phyloP scores from a whole-genome alignment of 2,888 invertebrate species.

The Gerris lacustris region DNA sequence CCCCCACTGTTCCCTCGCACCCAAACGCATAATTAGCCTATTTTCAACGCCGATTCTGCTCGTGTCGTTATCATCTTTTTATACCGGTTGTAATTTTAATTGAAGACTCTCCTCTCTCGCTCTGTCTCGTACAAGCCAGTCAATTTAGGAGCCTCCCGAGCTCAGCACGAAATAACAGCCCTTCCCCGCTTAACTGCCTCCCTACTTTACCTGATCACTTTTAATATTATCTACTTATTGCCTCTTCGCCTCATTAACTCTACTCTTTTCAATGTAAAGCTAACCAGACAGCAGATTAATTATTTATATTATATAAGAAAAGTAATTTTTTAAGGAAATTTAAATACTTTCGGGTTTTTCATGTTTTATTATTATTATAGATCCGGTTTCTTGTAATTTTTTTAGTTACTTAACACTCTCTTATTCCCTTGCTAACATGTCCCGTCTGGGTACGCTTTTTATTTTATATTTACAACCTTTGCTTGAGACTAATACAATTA shows the following conservation, averaged over 20 bases:
- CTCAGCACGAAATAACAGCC: conserved; percentile 24
- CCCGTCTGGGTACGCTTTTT: conserved; percentile 13
- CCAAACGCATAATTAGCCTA: conserved; percentile 21
- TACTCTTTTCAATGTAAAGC: neutral
- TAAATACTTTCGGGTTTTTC: neutral
- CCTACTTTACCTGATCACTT: neutral
- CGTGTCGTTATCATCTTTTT: conserved; percentile 28
- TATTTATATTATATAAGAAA: neutral
- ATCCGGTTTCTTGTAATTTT: neutral
- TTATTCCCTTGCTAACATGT: conserved; percentile 13
- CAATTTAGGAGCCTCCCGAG: conserved; percentile 20
- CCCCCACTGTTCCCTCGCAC: neutral
- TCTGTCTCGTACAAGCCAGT: conserved; percentile 15
- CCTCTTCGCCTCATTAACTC: neutral
- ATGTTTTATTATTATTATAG: neutral
- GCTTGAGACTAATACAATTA: too few relatives aligned
- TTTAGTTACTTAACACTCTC: neutral
- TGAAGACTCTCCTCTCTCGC: conserved; percentile 18
- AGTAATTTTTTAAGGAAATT: neutral
- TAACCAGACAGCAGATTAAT: neutral
- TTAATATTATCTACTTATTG: neutral
- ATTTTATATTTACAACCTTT: too few relatives aligned
- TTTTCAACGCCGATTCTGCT: conserved; percentile 21
- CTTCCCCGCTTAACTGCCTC: conserved; percentile 22
- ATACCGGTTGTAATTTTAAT: conserved; percentile 28